Conservation (phyloP, 2,797 vertebrate genomes). For the Pangasius mekongensis region DNA sequence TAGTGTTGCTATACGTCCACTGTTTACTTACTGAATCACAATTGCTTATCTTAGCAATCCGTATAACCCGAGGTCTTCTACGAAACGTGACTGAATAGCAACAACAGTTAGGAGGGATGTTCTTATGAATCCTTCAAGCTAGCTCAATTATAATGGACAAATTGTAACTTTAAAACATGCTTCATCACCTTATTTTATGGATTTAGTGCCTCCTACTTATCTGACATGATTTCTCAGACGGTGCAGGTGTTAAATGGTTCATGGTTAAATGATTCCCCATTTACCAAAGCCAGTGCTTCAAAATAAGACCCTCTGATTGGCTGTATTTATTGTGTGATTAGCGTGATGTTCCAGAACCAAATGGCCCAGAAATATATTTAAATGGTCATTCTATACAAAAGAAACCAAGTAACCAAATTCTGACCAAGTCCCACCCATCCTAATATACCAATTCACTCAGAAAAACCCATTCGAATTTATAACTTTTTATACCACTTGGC, state of each 20-base stretch:
- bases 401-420: not conserved
- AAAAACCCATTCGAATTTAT: not conserved
- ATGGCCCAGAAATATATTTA: not conserved
- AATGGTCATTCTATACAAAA: not conserved
- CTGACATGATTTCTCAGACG: not conserved
- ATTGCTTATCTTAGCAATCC: not conserved
- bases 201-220: not conserved
- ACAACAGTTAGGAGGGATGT: not conserved
- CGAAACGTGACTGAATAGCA: not conserved
- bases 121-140: not conserved
- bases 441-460: not conserved
- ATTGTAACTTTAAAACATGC: not conserved
- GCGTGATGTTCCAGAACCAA: not conserved
- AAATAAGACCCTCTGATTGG: not conserved
- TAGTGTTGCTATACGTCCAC: not conserved
- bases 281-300: not conserved
- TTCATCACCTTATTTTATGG: not conserved
- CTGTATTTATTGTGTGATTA: not conserved
- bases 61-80: not conserved
- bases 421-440: not conserved
- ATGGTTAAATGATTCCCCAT: too few relatives aligned
- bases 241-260: not conserved
- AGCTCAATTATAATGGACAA: not conserved
- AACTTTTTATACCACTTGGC: not conserved
- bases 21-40: not conserved